Evolutionary conservation across 2,113 vertebrate species (phyloP), one percentile per base, ranked within the genome.

Genomic region (Hippocampus guttulatus): DNA sequence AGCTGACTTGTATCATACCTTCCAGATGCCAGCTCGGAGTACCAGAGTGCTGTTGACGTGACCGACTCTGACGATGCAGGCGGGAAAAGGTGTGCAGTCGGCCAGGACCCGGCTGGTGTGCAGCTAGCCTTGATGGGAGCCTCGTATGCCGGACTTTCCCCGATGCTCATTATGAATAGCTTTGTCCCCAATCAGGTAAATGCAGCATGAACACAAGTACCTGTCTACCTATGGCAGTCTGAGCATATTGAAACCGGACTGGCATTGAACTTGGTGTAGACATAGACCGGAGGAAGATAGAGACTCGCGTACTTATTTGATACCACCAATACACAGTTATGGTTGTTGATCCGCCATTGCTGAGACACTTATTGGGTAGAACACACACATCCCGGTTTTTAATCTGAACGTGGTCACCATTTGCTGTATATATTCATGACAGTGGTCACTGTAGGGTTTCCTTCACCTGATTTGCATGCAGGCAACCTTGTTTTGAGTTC

Each of bases 91-190:
- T 78, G 8, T 0, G 68, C 77, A 1, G 69, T 84, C 75, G 74
- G 71, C 89, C 79, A 86, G 75, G 73, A 86, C 67, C 27, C 81
- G 72, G 9, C 90, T 64, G 23, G 81, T 66, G 78, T 82, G 66
- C 90, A 87, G 0, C 43, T 90, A 86, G 81, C 91, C 49, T 43
- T 91, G 27, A 90, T 91, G 78, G 79, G 88, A 75, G 87, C 47
- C 60, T 88, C 94, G 2, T 94, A 93, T 73, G 78, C 92, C 7
- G 75, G 89, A 0, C 83, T 95, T 1, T 92, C 95, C 72, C 90
- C 94, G 40, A 93, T 96, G 95, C 92, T 96, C 0, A 91, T 95
- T 85, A 96, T 95, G 95, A 97, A 96, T 89, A 95, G 95, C 58
- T 91, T 94, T 57, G 80, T 95, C 79, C 88, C 95, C 49, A 95